A percentile compares a stretch with the other conserved stretches of the same genome.
Evolutionary conservation across 2,888 invertebrate species (phyloP).

Genomic region (Drosophila villosipedis): DNA sequence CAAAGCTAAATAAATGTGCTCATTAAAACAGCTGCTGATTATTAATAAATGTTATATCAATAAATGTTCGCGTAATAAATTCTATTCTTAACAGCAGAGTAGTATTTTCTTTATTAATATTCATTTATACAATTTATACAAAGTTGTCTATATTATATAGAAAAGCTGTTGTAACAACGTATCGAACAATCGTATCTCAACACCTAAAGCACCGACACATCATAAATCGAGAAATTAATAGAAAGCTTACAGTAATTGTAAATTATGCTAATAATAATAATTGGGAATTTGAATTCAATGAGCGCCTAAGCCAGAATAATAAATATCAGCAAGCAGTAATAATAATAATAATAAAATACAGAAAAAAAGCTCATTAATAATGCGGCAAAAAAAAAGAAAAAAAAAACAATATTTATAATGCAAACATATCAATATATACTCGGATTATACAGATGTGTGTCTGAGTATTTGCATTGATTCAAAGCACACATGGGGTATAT

Average conservation of each 20-base stretch:
- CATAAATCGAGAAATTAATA: conserved; percentile 6
- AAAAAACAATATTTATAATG: conserved; percentile 29
- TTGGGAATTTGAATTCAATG: conserved; percentile 69
- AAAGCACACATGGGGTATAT: conserved; percentile 14
- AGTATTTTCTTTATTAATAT: conserved; percentile 3
- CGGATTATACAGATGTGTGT: neutral
- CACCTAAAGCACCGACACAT: neutral
- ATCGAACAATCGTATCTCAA: neutral
- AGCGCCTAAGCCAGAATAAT: conserved; percentile 56
- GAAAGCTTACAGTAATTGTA: conserved; percentile 5
- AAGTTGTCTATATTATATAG: neutral
- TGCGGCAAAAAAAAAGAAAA: conserved; percentile 30
- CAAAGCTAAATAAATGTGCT: neutral
- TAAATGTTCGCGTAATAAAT: neutral
- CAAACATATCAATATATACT: conserved; percentile 2
- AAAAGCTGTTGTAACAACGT: conserved; percentile 1
- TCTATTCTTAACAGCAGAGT: neutral
- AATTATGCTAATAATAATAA: conserved; percentile 37
- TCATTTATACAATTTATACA: conserved; percentile 11
- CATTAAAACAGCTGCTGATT: neutral
- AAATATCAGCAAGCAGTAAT: conserved; percentile 44
- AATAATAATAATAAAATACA: neutral
- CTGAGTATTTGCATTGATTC: conserved; percentile 56
- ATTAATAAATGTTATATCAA: neutral
- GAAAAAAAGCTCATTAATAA: conserved; percentile 56